Percentiles rank a stretch among this genome's conserved stretches.
Conservation (phyloP, 2,797 vertebrate genomes). For the Catamblyrhynchus diadema region DNA sequence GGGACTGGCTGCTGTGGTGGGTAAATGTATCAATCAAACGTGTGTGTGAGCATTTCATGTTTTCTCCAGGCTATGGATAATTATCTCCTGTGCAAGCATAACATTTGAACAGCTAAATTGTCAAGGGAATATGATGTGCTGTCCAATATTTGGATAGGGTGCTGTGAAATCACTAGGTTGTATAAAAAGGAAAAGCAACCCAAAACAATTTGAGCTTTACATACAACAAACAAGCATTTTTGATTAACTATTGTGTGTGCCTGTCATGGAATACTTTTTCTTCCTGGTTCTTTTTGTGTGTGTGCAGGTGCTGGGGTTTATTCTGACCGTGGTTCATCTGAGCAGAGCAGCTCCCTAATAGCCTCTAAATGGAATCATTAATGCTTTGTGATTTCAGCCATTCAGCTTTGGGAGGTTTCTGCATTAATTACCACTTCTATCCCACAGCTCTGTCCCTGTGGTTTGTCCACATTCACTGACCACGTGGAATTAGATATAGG, state of each 20-base stretch:
- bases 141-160: neutral
- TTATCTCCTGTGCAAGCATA: neutral
- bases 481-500: neutral
- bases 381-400: constrained; percentile 51
- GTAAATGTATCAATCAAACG: accelerated
- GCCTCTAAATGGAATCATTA: constrained; percentile 57
- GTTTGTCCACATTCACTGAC: constrained; percentile 17
- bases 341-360: constrained; percentile 3
- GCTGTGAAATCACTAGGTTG: neutral
- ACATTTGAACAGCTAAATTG: neutral
- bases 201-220: neutral
- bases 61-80: neutral
- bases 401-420: constrained; percentile 29
- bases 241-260: constrained; percentile 22
- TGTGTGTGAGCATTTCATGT: neutral
- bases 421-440: constrained; percentile 33
- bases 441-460: neutral
- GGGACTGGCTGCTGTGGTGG: neutral
- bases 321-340: constrained; percentile 31
- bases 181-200: neutral
- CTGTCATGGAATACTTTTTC: constrained; percentile 36
- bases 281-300: constrained; percentile 11
- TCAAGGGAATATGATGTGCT: neutral
- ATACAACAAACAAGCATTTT: constrained; percentile 21
- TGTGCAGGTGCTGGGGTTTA: constrained; percentile 49